These are phyloP conservation scores for Lasioglossum zephyrum DNA, from an alignment of 2,888 invertebrate species.

Conservation along the genomic window DNA sequence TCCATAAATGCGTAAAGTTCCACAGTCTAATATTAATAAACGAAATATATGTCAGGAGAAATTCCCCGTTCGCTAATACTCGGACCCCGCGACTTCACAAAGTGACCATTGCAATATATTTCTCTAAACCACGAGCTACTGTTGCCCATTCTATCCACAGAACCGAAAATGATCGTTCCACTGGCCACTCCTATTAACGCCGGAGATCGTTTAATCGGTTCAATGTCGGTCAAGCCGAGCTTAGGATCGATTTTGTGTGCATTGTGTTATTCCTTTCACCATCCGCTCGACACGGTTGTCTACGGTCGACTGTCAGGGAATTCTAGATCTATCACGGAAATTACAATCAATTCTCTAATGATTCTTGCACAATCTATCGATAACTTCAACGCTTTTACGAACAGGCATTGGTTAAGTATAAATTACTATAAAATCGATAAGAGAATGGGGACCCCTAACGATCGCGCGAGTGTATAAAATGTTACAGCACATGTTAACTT, in stretches of 20 bases:
- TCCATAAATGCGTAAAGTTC: no score
- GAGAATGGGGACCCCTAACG: background rate
- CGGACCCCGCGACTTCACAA: background rate
- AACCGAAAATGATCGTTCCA: background rate
- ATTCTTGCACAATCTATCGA: background rate
- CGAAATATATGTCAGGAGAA: background rate
- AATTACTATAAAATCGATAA: background rate
- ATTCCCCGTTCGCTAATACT: background rate
- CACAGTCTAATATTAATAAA: no score
- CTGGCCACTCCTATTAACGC: background rate
- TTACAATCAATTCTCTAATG: background rate
- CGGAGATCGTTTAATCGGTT: constrained; percentile 67
- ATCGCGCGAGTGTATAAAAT: background rate
- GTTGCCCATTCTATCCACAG: background rate
- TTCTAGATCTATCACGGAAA: background rate
- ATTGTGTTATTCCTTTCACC: constrained; percentile 58
- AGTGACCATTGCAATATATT: background rate
- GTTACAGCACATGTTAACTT: background rate
- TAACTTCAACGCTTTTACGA: background rate
- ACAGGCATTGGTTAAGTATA: background rate
- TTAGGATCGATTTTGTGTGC: constrained; percentile 17
- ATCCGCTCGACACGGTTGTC: constrained; percentile 6
- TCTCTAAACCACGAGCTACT: background rate
- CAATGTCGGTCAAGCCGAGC: constrained; percentile 61
- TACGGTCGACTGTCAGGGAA: background rate